Percentiles rank a stretch among this genome's conserved stretches.
These are phyloP conservation scores for Sebastes trivittatus DNA, from an alignment of 2,797 vertebrate genomes.

Conservation along the genomic window DNA sequence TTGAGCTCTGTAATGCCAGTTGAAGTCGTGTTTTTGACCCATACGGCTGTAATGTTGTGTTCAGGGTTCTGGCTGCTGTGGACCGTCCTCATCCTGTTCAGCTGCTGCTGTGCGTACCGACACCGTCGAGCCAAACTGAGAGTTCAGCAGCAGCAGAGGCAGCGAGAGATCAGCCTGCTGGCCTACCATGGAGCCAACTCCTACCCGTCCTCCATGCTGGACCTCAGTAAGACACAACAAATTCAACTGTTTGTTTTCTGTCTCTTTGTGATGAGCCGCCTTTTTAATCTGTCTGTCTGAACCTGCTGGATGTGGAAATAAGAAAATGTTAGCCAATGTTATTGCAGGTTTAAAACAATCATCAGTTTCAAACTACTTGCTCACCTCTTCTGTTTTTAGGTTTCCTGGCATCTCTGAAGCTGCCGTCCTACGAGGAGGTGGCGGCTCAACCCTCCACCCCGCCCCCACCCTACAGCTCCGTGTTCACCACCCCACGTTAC, in stretches of 20 bases:
- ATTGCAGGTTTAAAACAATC: background rate
- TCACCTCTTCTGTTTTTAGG: constrained; percentile 61
- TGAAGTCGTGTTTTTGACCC: no score
- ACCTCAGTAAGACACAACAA: constrained; percentile 67
- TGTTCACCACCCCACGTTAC: constrained; percentile 78
- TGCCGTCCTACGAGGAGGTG: constrained; percentile 95
- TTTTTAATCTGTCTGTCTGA: background rate
- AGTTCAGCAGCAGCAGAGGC: constrained; percentile 93
- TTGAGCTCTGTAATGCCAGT: no score
- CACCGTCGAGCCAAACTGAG: constrained; percentile 93
- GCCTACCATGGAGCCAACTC: constrained; percentile 92
- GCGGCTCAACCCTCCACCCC: constrained; percentile 90
- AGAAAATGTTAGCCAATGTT: no score
- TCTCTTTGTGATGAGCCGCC: background rate
- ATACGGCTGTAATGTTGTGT: background rate
- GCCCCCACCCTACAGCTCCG: constrained; percentile 90
- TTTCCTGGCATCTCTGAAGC: constrained; percentile 91
- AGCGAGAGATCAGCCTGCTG: constrained; percentile 95
- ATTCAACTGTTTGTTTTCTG: background rate
- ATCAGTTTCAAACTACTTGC: background rate
- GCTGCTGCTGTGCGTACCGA: constrained; percentile 94
- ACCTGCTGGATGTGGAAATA: background rate
- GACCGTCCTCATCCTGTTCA: constrained; percentile 95
- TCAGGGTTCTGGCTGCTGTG: constrained; percentile 98
- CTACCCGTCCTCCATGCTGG: constrained; percentile 87